phyloP scores from a whole-genome alignment of 2,113 vertebrate species.

The Scomber scombrus region DNA sequence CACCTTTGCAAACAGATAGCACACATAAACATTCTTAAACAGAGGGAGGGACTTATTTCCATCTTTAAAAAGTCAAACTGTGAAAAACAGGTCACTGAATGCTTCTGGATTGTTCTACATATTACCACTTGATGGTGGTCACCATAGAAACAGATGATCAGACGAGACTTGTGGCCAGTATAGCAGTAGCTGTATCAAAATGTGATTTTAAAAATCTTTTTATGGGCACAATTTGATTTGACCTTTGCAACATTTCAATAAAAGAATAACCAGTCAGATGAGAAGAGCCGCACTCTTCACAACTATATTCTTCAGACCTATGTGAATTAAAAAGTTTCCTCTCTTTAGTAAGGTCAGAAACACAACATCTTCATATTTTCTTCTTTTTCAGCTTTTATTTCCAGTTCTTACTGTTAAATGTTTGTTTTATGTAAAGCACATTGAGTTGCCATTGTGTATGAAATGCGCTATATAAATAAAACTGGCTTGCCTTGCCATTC shows the following conservation, averaged over 20 bases:
- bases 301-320: constrained; percentile 6
- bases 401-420: no score
- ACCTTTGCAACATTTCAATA: constrained; percentile 13
- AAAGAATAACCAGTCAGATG: constrained; percentile 8
- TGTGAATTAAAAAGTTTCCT: constrained; percentile 37
- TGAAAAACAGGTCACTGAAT: constrained; percentile 72
- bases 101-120: constrained; percentile 67
- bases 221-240: constrained; percentile 13
- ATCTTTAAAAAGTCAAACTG: constrained; percentile 70
- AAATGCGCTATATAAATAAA: no score
- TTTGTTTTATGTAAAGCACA: no score
- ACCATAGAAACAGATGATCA: constrained; percentile 85
- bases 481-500: no score
- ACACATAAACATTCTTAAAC: constrained; percentile 52
- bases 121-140: constrained; percentile 78
- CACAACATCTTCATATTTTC: constrained; percentile 5
- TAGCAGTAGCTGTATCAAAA: constrained; percentile 61
- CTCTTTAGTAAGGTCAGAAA: constrained; percentile 18
- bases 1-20: constrained; percentile 56
- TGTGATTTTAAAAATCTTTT: constrained; percentile 24
- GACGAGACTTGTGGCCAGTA: constrained; percentile 66
- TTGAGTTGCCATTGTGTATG: no score
- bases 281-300: constrained; percentile 16
- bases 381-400: constrained; percentile 25
- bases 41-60: constrained; percentile 51